Conservation (phyloP, 2,113 vertebrate genomes). For the Danio rerio region DNA sequence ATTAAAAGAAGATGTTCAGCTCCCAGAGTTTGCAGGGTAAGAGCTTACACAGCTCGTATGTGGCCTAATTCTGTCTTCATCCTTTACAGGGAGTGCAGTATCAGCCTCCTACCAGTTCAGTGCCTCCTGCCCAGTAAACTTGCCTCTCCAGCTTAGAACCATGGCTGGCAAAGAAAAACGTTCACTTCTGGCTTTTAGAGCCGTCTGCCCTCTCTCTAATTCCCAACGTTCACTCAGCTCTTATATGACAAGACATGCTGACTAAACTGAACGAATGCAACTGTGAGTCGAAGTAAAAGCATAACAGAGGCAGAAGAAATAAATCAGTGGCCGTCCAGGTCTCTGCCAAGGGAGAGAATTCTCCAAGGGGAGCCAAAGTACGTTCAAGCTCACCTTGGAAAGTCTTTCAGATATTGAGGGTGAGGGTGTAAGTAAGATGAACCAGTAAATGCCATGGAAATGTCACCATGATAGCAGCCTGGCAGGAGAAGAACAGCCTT, state of each 20-base stretch:
- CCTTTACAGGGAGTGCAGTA: slow-evolving; percentile 48
- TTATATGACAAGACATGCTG: slow-evolving; percentile 60
- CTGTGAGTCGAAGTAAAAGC: slow-evolving; percentile 49
- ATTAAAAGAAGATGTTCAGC: slow-evolving; percentile 35
- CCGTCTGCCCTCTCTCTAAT: slow-evolving; percentile 39
- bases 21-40: slow-evolving; percentile 20
- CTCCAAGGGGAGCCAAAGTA: slow-evolving; percentile 55
- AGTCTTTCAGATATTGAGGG: slow-evolving; percentile 46
- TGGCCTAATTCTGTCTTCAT: slow-evolving; percentile 76
- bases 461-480: slow-evolving; percentile 63
- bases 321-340: slow-evolving; percentile 59
- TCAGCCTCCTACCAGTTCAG: slow-evolving; percentile 58
- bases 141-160: slow-evolving; percentile 34
- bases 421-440: slow-evolving; percentile 43
- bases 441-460: slow-evolving; percentile 72
- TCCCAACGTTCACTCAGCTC: slow-evolving; percentile 44
- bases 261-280: slow-evolving; percentile 59
- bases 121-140: slow-evolving; percentile 68
- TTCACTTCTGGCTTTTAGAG: slow-evolving; percentile 49
- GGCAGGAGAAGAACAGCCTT: slow-evolving; percentile 8
- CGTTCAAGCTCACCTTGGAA: slow-evolving; percentile 60
- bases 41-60: slow-evolving; percentile 51
- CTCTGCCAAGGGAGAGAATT: slow-evolving; percentile 55
- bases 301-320: slow-evolving; percentile 37
- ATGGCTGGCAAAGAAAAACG: slow-evolving; percentile 61